Evolutionary conservation across 2,113 vertebrate species (phyloP).

Genomic region (Oryzias celebensis): DNA sequence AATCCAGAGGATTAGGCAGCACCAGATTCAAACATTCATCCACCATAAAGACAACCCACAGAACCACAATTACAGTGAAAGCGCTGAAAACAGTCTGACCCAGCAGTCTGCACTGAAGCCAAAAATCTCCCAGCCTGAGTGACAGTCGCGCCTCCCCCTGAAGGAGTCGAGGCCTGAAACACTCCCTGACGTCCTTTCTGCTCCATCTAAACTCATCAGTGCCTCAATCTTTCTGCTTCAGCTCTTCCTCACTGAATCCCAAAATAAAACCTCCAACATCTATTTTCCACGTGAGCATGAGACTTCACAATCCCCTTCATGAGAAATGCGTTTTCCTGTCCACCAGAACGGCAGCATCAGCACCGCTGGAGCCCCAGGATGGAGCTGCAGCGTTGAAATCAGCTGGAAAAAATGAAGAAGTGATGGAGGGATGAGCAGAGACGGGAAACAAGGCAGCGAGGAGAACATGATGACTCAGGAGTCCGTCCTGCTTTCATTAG

Average conservation of each 20-base stretch:
- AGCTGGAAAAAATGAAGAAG: slow-evolving; percentile 1
- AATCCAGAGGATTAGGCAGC: too few species aligned
- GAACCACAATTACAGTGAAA: too few species aligned
- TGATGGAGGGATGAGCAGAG: slow-evolving; percentile 7
- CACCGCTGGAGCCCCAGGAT: not conserved
- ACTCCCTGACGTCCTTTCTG: slow-evolving; percentile 7
- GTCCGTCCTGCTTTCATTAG: not conserved
- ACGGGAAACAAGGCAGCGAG: slow-evolving; percentile 29
- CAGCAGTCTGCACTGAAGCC: too few species aligned
- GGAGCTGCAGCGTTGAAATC: slow-evolving; percentile 14
- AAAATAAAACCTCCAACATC: not conserved
- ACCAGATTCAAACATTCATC: too few species aligned
- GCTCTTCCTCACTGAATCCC: rapidly evolving
- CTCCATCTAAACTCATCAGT: not conserved
- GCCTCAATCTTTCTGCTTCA: slow-evolving; percentile 1
- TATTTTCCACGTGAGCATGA: not conserved
- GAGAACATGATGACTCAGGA: slow-evolving; percentile 4
- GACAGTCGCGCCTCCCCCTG: slow-evolving; percentile 15
- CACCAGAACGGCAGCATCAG: slow-evolving; percentile 26
- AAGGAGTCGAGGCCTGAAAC: not conserved
- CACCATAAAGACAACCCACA: too few species aligned
- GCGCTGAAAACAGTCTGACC: too few species aligned
- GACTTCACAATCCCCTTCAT: not conserved
- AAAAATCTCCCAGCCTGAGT: not conserved
- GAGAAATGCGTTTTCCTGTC: not conserved